Conservation (phyloP, 2,113 vertebrate species). For the Cyprinodon tularosa region DNA sequence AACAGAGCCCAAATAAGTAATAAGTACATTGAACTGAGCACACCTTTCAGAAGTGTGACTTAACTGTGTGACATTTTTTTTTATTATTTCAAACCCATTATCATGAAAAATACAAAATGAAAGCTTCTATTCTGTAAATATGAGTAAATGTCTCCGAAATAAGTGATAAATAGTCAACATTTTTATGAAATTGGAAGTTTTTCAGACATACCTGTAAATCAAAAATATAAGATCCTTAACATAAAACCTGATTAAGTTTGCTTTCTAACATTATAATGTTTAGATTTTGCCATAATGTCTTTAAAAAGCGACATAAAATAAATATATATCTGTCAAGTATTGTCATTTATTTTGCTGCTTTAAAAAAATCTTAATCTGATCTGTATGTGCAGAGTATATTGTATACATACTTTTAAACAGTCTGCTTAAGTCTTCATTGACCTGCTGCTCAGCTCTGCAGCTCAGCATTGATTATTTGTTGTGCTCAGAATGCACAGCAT, state of each 20-base stretch:
- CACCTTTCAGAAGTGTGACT: no score
- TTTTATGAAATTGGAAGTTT: background rate
- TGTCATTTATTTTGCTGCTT: background rate
- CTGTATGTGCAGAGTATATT: background rate
- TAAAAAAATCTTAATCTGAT: conserved; percentile 2
- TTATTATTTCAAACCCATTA: background rate
- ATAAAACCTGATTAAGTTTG: background rate
- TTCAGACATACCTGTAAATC: background rate
- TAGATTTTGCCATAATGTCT: no score
- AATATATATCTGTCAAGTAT: background rate
- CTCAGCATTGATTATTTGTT: conserved; percentile 28
- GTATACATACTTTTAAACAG: conserved; percentile 1
- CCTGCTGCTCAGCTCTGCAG: conserved; percentile 21
- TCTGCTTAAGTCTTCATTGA: conserved; percentile 20
- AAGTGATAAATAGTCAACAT: background rate
- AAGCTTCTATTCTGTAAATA: background rate
- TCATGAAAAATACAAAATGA: background rate
- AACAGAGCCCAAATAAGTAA: no score
- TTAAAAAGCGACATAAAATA: background rate
- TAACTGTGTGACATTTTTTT: background rate
- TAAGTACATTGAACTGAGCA: no score
- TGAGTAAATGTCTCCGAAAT: background rate
- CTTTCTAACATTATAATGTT: no score
- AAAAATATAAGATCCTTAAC: background rate
- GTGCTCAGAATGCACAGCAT: conserved; percentile 11